Base-by-base conservation (phyloP, 2,113 vertebrate species). In the Anoplopoma fimbria region DNA sequence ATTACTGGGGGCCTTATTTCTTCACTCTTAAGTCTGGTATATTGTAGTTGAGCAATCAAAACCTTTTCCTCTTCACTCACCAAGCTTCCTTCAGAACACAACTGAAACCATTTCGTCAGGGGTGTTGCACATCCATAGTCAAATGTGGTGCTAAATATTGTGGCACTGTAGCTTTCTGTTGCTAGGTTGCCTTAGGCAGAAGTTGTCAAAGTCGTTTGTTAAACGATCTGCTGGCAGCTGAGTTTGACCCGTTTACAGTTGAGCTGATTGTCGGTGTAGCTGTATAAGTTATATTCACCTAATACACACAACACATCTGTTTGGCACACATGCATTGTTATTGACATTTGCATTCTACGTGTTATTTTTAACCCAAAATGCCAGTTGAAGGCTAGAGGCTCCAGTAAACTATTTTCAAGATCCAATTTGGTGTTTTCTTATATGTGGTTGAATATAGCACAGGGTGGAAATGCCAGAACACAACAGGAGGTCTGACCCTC, bases 1-100 rank as follows among this genome's bases (percentile, higher is more conserved):
- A 69, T 73, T 74, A 34, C 25, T 84, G 19, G 51, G 45, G 8
- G 34, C 45, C 27, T 67, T 36, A 47, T 77, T 79, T 71, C 74
- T 81, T 40, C 57, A 38, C 62, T 74, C n/a, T 34, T 60, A n/a
- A 14, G 19, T 45, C 9, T 72, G 42, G 9, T 81, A 49, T 51
- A 3, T 77, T 86, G 64, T 81, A 31, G 77, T 86, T 60, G 23
- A 78, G 73, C 55, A 78, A 40, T 77, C 53, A 19, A 36, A 83
- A 67, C 27, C 9, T 21, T 69, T 85, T 77, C 71, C 14, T 79
- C n/a, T 58, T 72, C 69, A 51, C 51, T 73, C 27, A 69, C 38
- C 9, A 25, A 53, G 40, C 40, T 57, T 80, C 25, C 31, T 61
- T 31, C 58, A 36, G 31, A 74, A 63, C 38, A 34, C 12, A 69